Percentiles rank a stretch among this genome's conserved stretches.
Conservation (phyloP, 2,888 invertebrate genomes). For the Pycnomerus fuliginosus region DNA sequence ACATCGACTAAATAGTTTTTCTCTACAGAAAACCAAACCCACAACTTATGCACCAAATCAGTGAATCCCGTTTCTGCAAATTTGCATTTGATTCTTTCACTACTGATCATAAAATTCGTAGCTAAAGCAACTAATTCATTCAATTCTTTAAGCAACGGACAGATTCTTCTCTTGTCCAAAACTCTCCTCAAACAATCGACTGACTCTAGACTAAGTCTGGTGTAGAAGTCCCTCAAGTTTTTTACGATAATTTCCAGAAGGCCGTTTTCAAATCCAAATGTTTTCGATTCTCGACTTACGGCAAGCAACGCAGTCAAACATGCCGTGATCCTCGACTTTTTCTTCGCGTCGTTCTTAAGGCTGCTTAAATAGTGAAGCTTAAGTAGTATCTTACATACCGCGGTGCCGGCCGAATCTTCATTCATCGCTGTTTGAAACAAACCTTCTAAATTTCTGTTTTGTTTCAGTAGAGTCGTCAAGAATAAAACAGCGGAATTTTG, state of each 20-base stretch:
- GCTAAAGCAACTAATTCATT: conserved; percentile 59
- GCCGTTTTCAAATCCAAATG: conserved; percentile 49
- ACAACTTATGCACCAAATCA: conserved; percentile 62
- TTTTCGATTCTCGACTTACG: conserved; percentile 54
- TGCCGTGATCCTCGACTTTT: conserved; percentile 49
- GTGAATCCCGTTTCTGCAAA: conserved; percentile 59
- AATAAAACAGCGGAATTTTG: conserved; percentile 39
- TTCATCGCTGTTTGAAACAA: no score
- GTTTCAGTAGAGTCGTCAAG: conserved; percentile 35
- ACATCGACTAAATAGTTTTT: conserved; percentile 57
- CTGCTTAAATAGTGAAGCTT: conserved; percentile 52
- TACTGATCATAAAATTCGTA: conserved; percentile 61
- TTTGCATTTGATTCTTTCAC: conserved; percentile 57
- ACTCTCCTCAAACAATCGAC: conserved; percentile 51
- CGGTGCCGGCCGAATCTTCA: conserved; percentile 48
- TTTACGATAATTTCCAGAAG: conserved; percentile 48
- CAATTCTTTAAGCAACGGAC: conserved; percentile 59
- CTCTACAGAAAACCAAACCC: conserved; percentile 67
- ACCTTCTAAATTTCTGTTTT: no score
- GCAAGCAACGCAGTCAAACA: conserved; percentile 54
- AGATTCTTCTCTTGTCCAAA: conserved; percentile 50
- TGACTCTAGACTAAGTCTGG: conserved; percentile 55
- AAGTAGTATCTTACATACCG: conserved; percentile 54
- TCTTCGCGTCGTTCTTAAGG: conserved; percentile 39
- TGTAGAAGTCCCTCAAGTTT: conserved; percentile 53